Evolutionary conservation across 2,797 vertebrate genomes (phyloP).

Genomic region (Artibeus lituratus): DNA sequence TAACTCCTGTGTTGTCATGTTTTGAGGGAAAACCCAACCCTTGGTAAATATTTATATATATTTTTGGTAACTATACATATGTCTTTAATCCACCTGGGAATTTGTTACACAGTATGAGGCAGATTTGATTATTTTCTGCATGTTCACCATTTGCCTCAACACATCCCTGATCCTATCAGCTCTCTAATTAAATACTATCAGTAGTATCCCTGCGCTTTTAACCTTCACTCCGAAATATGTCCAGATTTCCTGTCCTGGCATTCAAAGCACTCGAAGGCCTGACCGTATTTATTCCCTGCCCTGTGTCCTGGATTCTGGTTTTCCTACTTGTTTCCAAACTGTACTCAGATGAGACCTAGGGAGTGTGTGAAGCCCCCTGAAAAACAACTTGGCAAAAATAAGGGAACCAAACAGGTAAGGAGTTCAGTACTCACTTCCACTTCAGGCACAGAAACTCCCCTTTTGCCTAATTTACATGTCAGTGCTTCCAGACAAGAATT

Average conservation of each 20-base stretch:
- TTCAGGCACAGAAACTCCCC: background rate
- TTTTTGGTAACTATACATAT: background rate
- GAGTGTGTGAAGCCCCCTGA: background rate
- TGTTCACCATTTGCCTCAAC: background rate
- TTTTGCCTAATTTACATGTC: background rate
- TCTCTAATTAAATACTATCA: background rate
- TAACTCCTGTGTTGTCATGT: background rate
- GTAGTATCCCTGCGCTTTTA: background rate
- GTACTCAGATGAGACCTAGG: background rate
- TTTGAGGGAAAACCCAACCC: background rate
- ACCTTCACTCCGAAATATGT: background rate
- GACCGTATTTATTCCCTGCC: background rate
- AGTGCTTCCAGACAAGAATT: constrained; percentile 8
- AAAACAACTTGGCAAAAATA: background rate
- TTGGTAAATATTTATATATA: background rate
- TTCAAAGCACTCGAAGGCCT: background rate
- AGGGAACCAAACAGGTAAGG: background rate
- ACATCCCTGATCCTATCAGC: background rate
- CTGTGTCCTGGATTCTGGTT: background rate
- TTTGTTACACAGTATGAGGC: background rate
- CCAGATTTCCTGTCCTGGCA: background rate
- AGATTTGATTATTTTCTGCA: background rate
- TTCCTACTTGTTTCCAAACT: background rate
- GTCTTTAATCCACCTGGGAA: background rate
- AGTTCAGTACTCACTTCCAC: background rate